Percentiles rank a stretch among this genome's conserved stretches.
phyloP scores from a whole-genome alignment of 2,113 vertebrate genomes.

The Daphoenositta chrysoptera region DNA sequence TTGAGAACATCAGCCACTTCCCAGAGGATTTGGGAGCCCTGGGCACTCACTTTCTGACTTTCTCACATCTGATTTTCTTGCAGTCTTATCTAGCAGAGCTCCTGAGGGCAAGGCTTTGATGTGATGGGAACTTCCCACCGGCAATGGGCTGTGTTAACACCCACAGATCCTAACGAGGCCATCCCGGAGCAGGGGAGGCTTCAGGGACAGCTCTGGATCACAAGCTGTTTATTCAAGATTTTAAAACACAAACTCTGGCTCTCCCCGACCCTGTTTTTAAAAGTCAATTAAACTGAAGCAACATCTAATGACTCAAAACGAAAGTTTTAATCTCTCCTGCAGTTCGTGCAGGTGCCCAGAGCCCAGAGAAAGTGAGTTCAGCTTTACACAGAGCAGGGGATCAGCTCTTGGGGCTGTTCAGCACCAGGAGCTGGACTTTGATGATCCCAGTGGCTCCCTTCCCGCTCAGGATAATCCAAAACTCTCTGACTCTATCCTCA shows the following conservation, averaged over 20 bases:
- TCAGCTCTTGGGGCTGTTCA: neutral
- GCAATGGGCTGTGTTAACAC: neutral
- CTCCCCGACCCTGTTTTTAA: neutral
- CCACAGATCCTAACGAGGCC: neutral
- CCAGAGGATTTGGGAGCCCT: neutral
- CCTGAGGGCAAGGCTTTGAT: neutral
- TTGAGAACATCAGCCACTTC: neutral
- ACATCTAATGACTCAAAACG: neutral
- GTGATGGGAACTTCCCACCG: neutral
- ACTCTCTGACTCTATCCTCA: neutral
- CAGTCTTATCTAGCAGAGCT: neutral
- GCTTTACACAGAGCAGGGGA: neutral
- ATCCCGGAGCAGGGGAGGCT: neutral
- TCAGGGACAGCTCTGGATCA: neutral
- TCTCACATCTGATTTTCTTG: neutral
- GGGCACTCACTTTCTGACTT: neutral
- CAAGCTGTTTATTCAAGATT: neutral
- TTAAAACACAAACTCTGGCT: neutral
- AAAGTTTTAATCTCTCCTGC: neutral
- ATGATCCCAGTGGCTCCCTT: neutral
- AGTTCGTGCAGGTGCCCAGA: neutral
- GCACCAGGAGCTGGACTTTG: neutral
- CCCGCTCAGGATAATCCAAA: neutral
- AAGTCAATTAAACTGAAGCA: neutral
- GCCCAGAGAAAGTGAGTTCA: neutral